These are phyloP conservation scores for Pseudopleuronectes americanus DNA, from an alignment of 2,797 vertebrate genomes.

Conservation along the genomic window DNA sequence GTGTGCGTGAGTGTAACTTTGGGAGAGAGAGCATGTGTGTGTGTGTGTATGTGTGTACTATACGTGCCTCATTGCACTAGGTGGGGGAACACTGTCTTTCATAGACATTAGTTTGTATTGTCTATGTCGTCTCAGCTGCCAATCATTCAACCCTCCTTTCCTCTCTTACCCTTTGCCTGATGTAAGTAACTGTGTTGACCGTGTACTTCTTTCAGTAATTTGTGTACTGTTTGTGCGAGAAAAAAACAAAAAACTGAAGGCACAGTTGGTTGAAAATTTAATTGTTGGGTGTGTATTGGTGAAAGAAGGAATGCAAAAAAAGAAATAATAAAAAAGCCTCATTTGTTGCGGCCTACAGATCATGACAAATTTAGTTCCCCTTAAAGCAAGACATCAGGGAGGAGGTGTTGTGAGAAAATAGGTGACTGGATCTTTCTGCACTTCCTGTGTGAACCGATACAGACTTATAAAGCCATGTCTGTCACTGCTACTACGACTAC, in stretches of 20 bases:
- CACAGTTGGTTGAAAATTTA: slow-evolving; percentile 56
- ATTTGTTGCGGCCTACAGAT: slow-evolving; percentile 53
- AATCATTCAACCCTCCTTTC: slow-evolving; percentile 60
- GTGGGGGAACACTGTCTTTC: slow-evolving; percentile 69
- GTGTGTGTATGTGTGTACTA: slow-evolving; percentile 60
- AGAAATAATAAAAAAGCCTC: slow-evolving; percentile 10
- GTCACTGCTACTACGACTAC: slow-evolving; percentile 52
- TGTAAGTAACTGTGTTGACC: slow-evolving; percentile 80
- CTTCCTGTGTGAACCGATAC: slow-evolving; percentile 54
- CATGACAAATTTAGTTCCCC: slow-evolving; percentile 62
- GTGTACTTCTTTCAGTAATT: slow-evolving; percentile 81
- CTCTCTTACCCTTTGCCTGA: slow-evolving; percentile 72
- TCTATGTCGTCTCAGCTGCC: slow-evolving; percentile 79
- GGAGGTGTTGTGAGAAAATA: slow-evolving; percentile 53
- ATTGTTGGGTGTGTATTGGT: slow-evolving; percentile 70
- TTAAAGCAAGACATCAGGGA: slow-evolving; percentile 58
- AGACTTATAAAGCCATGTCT: slow-evolving; percentile 58
- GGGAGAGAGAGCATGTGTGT: slow-evolving; percentile 32
- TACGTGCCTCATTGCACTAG: slow-evolving; percentile 74
- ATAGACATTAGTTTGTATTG: slow-evolving; percentile 79
- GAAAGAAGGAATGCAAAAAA: slow-evolving; percentile 34
- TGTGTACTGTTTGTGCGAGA: slow-evolving; percentile 79
- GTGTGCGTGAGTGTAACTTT: neutral
- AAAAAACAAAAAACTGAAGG: slow-evolving; percentile 54
- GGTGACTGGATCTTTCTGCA: slow-evolving; percentile 57